A percentile compares a stretch with the other conserved stretches of the same genome.
Conservation (phyloP, 1,140 invertebrate genomes). For the Druon quercuslanigerum region DNA sequence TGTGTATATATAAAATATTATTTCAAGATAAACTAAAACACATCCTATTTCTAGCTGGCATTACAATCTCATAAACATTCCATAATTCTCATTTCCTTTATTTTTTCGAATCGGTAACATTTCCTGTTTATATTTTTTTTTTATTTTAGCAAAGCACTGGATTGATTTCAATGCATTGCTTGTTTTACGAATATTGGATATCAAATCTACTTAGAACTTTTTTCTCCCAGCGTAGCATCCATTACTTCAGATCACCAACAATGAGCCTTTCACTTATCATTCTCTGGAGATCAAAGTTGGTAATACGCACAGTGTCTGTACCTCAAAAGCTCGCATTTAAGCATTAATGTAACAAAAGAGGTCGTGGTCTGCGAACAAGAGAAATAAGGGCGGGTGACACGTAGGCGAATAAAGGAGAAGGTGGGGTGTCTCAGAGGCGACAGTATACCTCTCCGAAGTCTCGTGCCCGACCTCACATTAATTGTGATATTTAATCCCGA, state of each 20-base stretch:
- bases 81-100: no score
- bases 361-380: slow-evolving; percentile 54
- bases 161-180: neutral
- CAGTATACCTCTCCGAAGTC: slow-evolving; percentile 58
- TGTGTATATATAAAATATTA: no score
- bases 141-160: no score
- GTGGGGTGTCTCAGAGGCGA: slow-evolving; percentile 64
- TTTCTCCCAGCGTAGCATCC: neutral
- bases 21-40: no score
- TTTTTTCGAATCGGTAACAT: no score
- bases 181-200: neutral
- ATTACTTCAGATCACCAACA: slow-evolving; percentile 9
- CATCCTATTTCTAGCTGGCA: no score
- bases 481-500: slow-evolving; percentile 72
- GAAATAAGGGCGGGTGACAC: slow-evolving; percentile 51
- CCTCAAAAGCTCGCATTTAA: slow-evolving; percentile 57
- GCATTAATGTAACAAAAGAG: slow-evolving; percentile 50
- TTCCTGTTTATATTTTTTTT: no score
- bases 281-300: slow-evolving; percentile 52
- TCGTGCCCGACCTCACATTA: slow-evolving; percentile 61
- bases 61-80: no score
- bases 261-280: slow-evolving; percentile 20
- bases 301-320: slow-evolving; percentile 55
- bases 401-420: slow-evolving; percentile 52
- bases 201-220: neutral